Evolutionary conservation across 2,113 vertebrate species (phyloP).

Genomic region (Mastomys coucha): DNA sequence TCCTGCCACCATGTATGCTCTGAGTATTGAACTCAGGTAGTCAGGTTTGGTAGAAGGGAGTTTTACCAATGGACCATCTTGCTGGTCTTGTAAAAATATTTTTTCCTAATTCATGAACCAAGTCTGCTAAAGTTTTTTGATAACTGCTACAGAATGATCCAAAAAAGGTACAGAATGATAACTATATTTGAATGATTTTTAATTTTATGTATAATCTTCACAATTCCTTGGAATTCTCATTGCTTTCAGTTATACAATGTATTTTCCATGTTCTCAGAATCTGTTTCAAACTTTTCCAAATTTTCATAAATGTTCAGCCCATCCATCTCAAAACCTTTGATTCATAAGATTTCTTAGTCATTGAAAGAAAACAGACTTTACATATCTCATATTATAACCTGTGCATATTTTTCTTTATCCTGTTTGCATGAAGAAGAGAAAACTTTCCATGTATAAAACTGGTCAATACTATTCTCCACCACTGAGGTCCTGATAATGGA

Average conservation of each 20-base stretch:
- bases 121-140: not conserved
- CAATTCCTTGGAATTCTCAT: not conserved
- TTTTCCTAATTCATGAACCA: not conserved
- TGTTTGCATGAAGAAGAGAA: not conserved
- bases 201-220: not conserved
- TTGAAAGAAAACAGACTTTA: not conserved
- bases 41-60: not conserved
- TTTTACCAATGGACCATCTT: not conserved
- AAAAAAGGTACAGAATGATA: not conserved
- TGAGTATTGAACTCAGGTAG: not conserved
- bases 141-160: not conserved
- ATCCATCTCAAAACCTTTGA: not conserved
- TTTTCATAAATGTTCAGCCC: conserved; percentile 8
- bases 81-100: too few species aligned
- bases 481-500: not conserved
- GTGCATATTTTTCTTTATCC: not conserved
- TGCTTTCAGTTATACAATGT: conserved; percentile 14
- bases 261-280: not conserved
- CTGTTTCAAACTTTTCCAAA: conserved; percentile 10
- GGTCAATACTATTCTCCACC: accelerated
- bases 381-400: not conserved
- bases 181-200: not conserved
- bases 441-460: not conserved
- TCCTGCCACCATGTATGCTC: too few species aligned
- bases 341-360: conserved; percentile 21